A percentile compares a stretch with the other conserved stretches of the same genome.
These are phyloP conservation scores for Antennarius striatus DNA, from an alignment of 2,113 vertebrate species.

Conservation along the genomic window DNA sequence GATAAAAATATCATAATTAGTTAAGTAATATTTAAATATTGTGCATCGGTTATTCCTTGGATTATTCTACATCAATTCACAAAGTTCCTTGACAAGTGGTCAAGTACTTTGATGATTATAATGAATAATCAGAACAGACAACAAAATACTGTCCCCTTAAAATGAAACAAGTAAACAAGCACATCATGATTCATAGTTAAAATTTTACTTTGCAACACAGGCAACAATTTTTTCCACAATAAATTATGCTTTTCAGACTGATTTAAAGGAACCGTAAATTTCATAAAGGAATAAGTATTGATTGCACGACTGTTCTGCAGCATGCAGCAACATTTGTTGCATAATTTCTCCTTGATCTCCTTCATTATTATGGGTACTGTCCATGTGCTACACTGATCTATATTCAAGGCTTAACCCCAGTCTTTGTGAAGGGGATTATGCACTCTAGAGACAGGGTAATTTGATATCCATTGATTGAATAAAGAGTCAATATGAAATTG, in stretches of 20 bases:
- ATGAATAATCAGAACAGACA: too few species aligned
- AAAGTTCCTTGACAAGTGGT: too few species aligned
- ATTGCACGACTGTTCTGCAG: conserved; percentile 14
- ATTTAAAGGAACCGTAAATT: conserved; percentile 2
- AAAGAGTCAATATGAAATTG: conserved; percentile 76
- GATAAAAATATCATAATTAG: too few species aligned
- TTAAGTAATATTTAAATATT: too few species aligned
- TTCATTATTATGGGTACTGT: conserved; percentile 45
- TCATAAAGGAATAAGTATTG: conserved; percentile 5
- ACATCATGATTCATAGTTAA: neutral
- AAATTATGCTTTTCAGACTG: neutral
- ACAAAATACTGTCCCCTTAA: too few species aligned
- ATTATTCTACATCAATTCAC: too few species aligned
- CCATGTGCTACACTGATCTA: conserved; percentile 52
- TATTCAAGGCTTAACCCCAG: conserved; percentile 58
- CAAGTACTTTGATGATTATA: too few species aligned
- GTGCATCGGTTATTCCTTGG: too few species aligned
- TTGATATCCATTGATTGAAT: conserved; percentile 81
- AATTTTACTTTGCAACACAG: neutral
- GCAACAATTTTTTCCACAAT: neutral
- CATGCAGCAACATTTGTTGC: conserved; percentile 26
- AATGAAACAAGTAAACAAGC: too few species aligned
- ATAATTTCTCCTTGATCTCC: conserved; percentile 33
- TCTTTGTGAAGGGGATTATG: conserved; percentile 70
- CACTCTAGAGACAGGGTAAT: conserved; percentile 73